These are phyloP conservation scores for Psittacula derbiana DNA, from an alignment of 2,797 vertebrate genomes.

Conservation along the genomic window DNA sequence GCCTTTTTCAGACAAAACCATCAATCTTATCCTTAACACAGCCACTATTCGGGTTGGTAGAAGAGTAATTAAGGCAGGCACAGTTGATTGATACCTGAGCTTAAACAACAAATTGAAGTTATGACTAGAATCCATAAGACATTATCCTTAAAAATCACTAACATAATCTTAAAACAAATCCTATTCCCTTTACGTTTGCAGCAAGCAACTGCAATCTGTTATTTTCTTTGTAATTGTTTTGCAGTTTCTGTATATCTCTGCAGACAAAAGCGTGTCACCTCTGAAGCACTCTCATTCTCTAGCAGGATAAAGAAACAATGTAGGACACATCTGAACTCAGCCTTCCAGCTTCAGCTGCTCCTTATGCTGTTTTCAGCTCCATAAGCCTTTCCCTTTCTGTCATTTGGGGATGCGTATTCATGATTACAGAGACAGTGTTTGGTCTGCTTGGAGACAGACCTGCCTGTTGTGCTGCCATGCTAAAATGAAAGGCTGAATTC, in stretches of 20 bases:
- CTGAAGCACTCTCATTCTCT: not conserved
- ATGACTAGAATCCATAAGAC: not conserved
- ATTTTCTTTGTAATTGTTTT: not conserved
- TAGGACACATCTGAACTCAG: not conserved
- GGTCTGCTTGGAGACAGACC: not conserved
- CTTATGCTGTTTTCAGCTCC: not conserved
- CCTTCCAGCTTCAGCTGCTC: not conserved
- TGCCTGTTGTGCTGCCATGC: not conserved
- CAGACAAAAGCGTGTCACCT: not conserved
- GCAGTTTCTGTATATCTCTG: not conserved
- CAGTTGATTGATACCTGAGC: not conserved
- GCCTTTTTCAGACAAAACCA: not conserved
- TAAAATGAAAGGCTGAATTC: slow-evolving; percentile 4
- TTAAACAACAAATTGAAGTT: not conserved
- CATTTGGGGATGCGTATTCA: not conserved
- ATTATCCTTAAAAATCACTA: not conserved
- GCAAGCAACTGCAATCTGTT: not conserved
- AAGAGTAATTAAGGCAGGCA: not conserved
- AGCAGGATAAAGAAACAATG: not conserved
- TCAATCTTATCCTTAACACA: not conserved
- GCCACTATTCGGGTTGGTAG: not conserved
- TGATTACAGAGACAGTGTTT: not conserved
- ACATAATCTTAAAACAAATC: not conserved
- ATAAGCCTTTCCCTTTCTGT: not conserved
- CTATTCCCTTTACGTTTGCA: not conserved